Evolutionary conservation across 2,888 invertebrate species (phyloP), one percentile per base, ranked within the genome.

Genomic region (Panzeria rudis): DNA sequence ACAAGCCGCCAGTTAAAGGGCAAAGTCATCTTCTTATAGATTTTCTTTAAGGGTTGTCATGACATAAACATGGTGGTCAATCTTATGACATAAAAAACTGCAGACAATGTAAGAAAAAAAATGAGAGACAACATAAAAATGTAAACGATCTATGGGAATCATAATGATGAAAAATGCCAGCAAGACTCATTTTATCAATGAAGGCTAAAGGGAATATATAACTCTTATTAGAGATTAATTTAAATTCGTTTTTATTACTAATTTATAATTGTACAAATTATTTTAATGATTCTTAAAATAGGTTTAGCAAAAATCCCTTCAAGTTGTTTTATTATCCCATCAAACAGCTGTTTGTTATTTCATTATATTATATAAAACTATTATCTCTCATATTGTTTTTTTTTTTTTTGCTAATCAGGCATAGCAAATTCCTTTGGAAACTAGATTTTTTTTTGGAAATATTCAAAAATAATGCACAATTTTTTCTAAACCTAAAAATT

Each of bases 21-120:
- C 15, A 68, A 68, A 44, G 1, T 44, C 8, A 41, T 76, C 13
- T 4, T 66, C 3, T n/a, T 15, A 35, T 6, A 52, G 38, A 35
- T n/a, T 35, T 35, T 7, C 13, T 64, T 71, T 35, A 17, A 20
- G 68, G 75, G 81, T 81, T 81, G 69, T 20, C 47, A 25, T n/a
- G 66, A 66, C 66, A 81, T 68, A 68, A 75, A 73, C 38, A n/a
- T n/a, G n/a, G 20, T 50, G 38, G 59, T 68, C 50, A 73, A 61
- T 66, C 68, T 66, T 44, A 23, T 52, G 50, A 20, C 32, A 41
- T n/a, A 50, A 59, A 77, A 78, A 52, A 38, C 3, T 20, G 20
- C 5, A 68, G 29, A 50, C 41, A 69, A 35, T 38, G 17, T 9
- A 15, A 44, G 38, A 52, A 41, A 29, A 62, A 25, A 25, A 59